Base-by-base conservation (phyloP, 2,113 vertebrate genomes). In the Ovis canadensis region DNA sequence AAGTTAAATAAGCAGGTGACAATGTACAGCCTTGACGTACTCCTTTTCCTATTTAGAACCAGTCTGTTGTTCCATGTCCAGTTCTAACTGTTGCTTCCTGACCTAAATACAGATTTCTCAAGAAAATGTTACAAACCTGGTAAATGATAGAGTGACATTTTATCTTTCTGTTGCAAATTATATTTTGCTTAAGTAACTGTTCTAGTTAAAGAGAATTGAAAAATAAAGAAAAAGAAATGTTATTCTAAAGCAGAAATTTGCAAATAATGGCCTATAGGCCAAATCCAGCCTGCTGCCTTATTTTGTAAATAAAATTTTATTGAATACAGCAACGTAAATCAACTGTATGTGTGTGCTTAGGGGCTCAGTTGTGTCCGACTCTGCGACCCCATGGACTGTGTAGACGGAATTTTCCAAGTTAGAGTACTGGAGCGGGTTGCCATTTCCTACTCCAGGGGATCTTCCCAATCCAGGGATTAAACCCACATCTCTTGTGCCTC, bases 261-360 rank as follows among this genome's bases (percentile, higher is more conserved):
- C 40, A 81, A 60, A 90, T 48, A 88, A 6, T 90, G 40, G 19
- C 48, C 43, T 82, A 14, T 1, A 77, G 31, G 55, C 45, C 31
- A 91, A 88, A 71, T 96, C 16, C n/a, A 88, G 19, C 27, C 33
- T 94, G 29, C 85, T 6, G 16, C 15, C 36, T 31, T 84, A 78
- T 90, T 94, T 78, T 71, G 27, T 88, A 90, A 97, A 92, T 95
- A 85, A 87, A 81, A 33, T 81, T 81, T 52, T 81, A 81, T 81
- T 21, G 29, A 50, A 33, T 31, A 21, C 29, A 33, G 31, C 78
- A 81, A 33, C 0, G 3, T 50, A 50, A 81, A 50, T 81, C 78
- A 81, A 33, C 78, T 81, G 2, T 52, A 7, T 43, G 36, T 43
- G 36, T 27, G 12, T 77, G 71, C 11, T 43, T 43, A 43, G 23